Conservation (phyloP, 2,113 vertebrate species). For the Dryoscopus gambensis region DNA sequence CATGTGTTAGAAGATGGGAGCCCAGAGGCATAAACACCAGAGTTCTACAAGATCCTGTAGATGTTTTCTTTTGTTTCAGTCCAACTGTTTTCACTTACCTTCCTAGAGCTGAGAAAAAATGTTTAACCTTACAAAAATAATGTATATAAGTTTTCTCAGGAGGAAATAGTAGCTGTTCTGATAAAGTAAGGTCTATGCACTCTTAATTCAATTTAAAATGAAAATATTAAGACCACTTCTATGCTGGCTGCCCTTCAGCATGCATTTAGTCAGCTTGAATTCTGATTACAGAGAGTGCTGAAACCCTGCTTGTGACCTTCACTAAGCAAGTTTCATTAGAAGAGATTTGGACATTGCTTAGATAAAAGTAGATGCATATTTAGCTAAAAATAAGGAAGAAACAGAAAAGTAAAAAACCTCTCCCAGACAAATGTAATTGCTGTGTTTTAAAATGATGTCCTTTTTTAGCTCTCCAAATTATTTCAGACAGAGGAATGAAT, state of each 20-base stretch:
- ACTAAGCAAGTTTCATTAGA: not conserved
- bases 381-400: not conserved
- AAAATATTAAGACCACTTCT: not conserved
- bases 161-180: not conserved
- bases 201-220: slow-evolving; percentile 14
- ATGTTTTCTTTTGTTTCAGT: not conserved
- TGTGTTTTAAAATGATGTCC: not conserved
- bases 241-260: not conserved
- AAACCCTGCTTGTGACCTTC: not conserved
- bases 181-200: not conserved
- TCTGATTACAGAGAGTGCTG: not conserved
- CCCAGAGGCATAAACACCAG: not conserved
- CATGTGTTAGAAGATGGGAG: not conserved
- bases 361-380: not conserved
- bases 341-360: not conserved
- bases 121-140: not conserved
- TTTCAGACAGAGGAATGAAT: not conserved
- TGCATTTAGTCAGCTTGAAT: not conserved
- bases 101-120: not conserved
- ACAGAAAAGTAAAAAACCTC: not conserved
- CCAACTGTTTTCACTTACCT: slow-evolving; percentile 3
- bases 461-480: not conserved
- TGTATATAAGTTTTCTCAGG: not conserved
- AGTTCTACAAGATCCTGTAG: not conserved
- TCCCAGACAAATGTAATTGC: not conserved